Percentiles rank a stretch among this genome's conserved stretches.
Evolutionary conservation across 2,888 invertebrate species (phyloP).

Genomic region (Perizoma affinitatum): DNA sequence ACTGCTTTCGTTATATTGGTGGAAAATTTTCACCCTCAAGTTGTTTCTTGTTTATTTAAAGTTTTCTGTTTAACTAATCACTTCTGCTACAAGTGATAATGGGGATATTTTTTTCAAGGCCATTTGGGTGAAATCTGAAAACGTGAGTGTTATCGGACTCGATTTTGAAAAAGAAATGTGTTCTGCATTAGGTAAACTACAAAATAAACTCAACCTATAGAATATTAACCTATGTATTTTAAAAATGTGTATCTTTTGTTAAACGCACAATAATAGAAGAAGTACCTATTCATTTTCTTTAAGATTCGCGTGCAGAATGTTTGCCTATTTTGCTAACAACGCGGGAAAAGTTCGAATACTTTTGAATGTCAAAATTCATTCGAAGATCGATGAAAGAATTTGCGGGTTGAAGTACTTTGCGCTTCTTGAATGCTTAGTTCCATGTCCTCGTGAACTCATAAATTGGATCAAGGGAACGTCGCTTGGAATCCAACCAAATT

Average conservation of each 20-base stretch:
- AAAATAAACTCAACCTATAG: too few species aligned
- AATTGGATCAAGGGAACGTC: conserved; percentile 62
- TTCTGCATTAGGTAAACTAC: too few species aligned
- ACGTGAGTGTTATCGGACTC: too few species aligned
- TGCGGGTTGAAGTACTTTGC: conserved; percentile 42
- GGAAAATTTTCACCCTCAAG: conserved; percentile 46
- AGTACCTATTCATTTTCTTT: too few species aligned
- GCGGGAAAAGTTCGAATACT: conserved; percentile 37
- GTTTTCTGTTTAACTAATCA: not conserved
- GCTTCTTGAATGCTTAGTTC: conserved; percentile 47
- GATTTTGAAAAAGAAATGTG: too few species aligned
- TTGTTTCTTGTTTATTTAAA: conserved; percentile 8
- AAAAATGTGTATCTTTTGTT: too few species aligned
- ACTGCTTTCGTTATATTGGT: conserved; percentile 42
- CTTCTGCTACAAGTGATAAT: too few species aligned
- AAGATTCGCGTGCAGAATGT: conserved; percentile 24
- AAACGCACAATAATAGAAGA: too few species aligned
- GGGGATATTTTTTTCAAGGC: too few species aligned
- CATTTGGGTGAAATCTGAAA: too few species aligned
- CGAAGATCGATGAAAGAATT: conserved; percentile 42
- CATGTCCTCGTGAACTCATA: conserved; percentile 58
- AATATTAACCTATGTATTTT: too few species aligned
- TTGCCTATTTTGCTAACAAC: conserved; percentile 33
- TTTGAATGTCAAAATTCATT: conserved; percentile 37
- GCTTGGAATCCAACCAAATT: conserved; percentile 76